These are phyloP conservation scores for Chaetodon trifascialis DNA, from an alignment of 2,113 vertebrate genomes.

Conservation along the genomic window DNA sequence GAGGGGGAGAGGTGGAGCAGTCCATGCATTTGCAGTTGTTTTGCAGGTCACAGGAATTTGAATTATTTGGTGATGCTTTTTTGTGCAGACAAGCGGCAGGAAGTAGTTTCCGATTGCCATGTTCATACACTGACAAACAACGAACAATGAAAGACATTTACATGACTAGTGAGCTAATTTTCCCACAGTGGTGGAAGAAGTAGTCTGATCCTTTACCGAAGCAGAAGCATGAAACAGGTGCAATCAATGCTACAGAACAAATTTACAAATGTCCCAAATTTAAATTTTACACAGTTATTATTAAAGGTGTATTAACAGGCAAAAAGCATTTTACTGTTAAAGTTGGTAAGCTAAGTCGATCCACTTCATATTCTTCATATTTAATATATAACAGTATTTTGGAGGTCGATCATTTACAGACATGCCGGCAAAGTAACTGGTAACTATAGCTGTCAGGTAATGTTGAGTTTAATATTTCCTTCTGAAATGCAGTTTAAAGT, in stretches of 20 bases:
- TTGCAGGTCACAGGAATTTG: conserved; percentile 8
- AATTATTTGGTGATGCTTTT: neutral
- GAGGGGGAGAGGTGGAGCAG: neutral
- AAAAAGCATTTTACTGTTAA: neutral
- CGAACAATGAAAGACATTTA: neutral
- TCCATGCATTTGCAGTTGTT: neutral
- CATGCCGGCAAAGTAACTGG: too few species aligned
- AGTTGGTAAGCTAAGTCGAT: neutral
- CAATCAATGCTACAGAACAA: too few species aligned
- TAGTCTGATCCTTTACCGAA: neutral
- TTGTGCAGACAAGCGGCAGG: neutral
- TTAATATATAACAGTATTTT: neutral
- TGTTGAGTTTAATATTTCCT: neutral
- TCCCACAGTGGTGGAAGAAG: neutral
- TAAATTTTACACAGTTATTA: neutral
- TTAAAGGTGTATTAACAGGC: neutral
- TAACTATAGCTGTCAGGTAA: neutral
- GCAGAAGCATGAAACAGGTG: too few species aligned
- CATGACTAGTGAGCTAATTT: neutral
- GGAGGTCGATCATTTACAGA: neutral
- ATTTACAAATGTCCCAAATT: too few species aligned
- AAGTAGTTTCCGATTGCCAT: neutral
- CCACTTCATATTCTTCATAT: too few species aligned
- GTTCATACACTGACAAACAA: neutral
- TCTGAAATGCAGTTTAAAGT: neutral